A percentile compares a stretch with the other conserved stretches of the same genome.
Conservation (phyloP, 2,797 vertebrate genomes). For the Leptatherina wallacei region DNA sequence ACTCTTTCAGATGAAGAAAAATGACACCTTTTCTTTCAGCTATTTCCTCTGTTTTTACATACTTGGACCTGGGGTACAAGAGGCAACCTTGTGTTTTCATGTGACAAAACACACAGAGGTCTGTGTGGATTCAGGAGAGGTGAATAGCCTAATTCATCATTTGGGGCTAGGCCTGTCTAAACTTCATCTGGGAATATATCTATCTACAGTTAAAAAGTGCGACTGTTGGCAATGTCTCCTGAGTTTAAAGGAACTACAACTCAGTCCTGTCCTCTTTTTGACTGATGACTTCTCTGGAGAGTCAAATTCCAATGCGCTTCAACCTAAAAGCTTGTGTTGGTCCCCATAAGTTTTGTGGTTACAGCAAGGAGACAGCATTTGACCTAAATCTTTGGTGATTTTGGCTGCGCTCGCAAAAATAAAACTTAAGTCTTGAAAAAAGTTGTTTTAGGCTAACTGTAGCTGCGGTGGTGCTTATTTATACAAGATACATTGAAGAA, state of each 20-base stretch:
- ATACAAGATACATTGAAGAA: too few relatives aligned
- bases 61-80: constrained; percentile 70
- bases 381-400: constrained; percentile 36
- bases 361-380: constrained; percentile 43
- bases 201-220: constrained; percentile 75
- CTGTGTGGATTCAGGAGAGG: constrained; percentile 75
- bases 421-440: constrained; percentile 17
- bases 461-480: background rate
- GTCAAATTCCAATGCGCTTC: constrained; percentile 73
- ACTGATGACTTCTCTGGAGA: constrained; percentile 76
- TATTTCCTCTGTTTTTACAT: constrained; percentile 85
- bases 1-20: constrained; percentile 76
- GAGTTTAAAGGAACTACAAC: constrained; percentile 72
- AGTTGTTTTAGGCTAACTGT: background rate
- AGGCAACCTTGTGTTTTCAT: constrained; percentile 80
- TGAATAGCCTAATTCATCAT: constrained; percentile 83
- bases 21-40: constrained; percentile 82
- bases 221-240: constrained; percentile 71
- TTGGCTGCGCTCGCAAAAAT: constrained; percentile 21
- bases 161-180: constrained; percentile 67
- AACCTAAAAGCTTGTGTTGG: constrained; percentile 40
- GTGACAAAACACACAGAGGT: constrained; percentile 81
- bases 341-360: constrained; percentile 15
- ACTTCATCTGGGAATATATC: constrained; percentile 77
- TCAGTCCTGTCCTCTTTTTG: constrained; percentile 67